Evolutionary conservation across 2,888 invertebrate species (phyloP), one percentile per base, ranked within the genome.

Genomic region (Chrysina gloriosa): DNA sequence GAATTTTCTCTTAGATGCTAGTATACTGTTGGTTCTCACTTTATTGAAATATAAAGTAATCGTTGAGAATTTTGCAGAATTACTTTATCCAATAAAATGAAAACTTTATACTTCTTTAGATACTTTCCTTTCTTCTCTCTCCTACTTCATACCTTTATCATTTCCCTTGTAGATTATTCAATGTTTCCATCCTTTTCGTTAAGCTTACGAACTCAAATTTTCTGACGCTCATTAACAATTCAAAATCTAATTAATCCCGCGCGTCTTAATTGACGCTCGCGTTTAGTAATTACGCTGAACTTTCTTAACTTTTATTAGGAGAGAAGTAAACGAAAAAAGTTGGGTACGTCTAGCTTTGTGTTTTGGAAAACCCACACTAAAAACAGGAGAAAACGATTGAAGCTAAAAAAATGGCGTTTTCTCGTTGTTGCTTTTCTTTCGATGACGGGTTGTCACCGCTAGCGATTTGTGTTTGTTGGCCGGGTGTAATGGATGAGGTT

Each of bases 161-260:
- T 61, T 42, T 27, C 31, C 42, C 21, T 42, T 25, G 27, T 29
- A 14, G 42, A 25, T 61, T 61, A 45, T 27, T 29, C 58, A 16
- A 27, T 42, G 27, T 61, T 61, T 61, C 25, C 27, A 61, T 27
- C 42, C 11, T 42, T 5, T 39, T 31, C 58, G 58, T 25, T 29
- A 61, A 36, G 7, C 58, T 45, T 27, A 61, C 29, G 14, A 61
- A 27, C 16, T 21, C 23, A 48, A 48, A 39, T 50, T 65, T 65
- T 52, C 65, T 31, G 52, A 52, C 52, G 16, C 52, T 65, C 52
- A 65, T 65, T 65, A 65, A 65, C 65, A 65, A 65, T 39, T 65
- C 52, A 52, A 50, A 52, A 50, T 65, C 52, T 50, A 63, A 63
- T 63, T 63, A 63, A 63, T 63, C 39, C 25, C 27, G 29, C 14